phyloP scores from a whole-genome alignment of 2,888 invertebrate species.

The Callinectes sapidus region DNA sequence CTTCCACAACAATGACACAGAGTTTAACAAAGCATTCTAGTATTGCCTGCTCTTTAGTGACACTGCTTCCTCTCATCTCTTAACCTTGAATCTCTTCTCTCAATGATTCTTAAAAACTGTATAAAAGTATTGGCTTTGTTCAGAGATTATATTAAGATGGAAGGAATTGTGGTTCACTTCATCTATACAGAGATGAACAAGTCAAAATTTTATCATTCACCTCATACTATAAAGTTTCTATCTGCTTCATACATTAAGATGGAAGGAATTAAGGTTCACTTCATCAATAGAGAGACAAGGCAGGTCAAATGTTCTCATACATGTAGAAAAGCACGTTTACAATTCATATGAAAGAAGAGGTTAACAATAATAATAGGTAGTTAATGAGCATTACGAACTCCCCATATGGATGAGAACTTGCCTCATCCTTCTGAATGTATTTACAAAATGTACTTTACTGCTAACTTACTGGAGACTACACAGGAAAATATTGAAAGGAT shows the following conservation, averaged over 20 bases:
- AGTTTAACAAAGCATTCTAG: neutral
- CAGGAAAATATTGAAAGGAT: neutral
- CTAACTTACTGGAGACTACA: neutral
- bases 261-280: neutral
- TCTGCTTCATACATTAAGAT: neutral
- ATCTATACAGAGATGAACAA: neutral
- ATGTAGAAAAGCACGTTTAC: neutral
- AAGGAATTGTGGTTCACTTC: neutral
- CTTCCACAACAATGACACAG: neutral
- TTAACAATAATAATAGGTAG: neutral
- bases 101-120: neutral
- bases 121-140: constrained; percentile 25
- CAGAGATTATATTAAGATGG: neutral
- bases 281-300: neutral
- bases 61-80: neutral
- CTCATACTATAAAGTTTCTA: neutral
- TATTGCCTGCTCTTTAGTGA: neutral
- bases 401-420: neutral
- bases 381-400: neutral
- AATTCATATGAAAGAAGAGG: neutral
- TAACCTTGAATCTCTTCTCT: neutral
- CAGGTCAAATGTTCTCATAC: neutral
- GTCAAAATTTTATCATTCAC: neutral
- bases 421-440: neutral
- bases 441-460: neutral